Base-by-base conservation (phyloP, 1,140 invertebrate species). In the Acromyrmex charruanus region DNA sequence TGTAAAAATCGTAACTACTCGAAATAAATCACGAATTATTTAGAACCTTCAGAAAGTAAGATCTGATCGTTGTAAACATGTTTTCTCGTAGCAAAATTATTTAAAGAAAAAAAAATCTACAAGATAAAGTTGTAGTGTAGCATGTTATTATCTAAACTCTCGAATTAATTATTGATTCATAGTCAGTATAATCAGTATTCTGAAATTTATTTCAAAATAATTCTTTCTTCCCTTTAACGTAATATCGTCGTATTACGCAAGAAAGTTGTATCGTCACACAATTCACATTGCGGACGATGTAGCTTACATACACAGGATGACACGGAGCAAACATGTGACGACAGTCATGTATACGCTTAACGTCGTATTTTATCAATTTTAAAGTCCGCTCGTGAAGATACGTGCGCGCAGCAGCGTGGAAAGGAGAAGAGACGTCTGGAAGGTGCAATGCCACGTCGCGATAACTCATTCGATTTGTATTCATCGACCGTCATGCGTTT, bases 401-500 rank as follows among this genome's bases (percentile, higher is more conserved):
- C 69, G 28, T 53, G 51, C 28, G 61, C 75, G 49, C 21, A 31
- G 21, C 16, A 28, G 75, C 35, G 63, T 49, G 44, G 63, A n/a
- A 55, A 53, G 66, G 18, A 28, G 10, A 16, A 21, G 65, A 66
- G 49, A 53, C 9, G 74, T 79, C 44, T 55, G 65, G 85, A 69
- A 88, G 87, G 85, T 85, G 86, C 89, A 87, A 65, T 75, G 68
- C 66, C 75, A 81, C 84, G 71, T 85, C 66, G 85, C 85, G 69
- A 87, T 80, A 66, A 55, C 63, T 77, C 77, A 85, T 88, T 63
- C 55, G 65, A 89, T 89, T 89, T 75, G 88, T 89, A 81, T 81
- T 81, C 79, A 81, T 58, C 66, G 66, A 12, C 53, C 51, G 65
- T 81, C 65, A 58, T 53, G 63, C 77, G 66, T 81, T 81, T 81